Conservation (phyloP, 2,888 invertebrate genomes). For the Tryphoninae sp. region DNA sequence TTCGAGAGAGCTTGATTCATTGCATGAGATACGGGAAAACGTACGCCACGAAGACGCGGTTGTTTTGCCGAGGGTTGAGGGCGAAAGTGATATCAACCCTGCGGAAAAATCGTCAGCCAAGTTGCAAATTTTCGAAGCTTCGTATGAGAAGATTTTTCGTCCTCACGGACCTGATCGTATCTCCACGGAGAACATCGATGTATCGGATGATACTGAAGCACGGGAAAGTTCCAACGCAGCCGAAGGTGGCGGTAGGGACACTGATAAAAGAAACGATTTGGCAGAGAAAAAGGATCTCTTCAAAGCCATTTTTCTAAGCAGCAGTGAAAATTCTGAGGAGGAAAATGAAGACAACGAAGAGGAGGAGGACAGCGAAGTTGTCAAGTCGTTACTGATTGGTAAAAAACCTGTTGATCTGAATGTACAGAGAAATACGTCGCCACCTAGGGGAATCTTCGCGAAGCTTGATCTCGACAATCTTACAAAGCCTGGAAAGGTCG, state of each 20-base stretch:
- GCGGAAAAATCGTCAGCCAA: conserved; percentile 66
- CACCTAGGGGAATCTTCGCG: conserved; percentile 88
- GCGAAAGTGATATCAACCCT: background rate
- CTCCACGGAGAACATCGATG: conserved; percentile 9
- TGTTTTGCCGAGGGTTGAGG: background rate
- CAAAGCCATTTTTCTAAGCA: conserved; percentile 93
- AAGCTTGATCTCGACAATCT: conserved; percentile 85
- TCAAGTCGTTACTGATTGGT: conserved; percentile 75
- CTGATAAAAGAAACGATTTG: conserved; percentile 65
- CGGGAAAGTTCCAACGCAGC: conserved; percentile 20
- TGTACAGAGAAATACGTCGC: conserved; percentile 85
- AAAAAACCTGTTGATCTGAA: conserved; percentile 82
- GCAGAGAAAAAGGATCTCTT: conserved; percentile 90
- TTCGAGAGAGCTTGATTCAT: conserved; percentile 44
- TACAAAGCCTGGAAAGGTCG: conserved; percentile 65
- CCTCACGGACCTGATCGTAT: conserved; percentile 59
- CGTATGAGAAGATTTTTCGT: conserved; percentile 76
- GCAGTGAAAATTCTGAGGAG: conserved; percentile 86
- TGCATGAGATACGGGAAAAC: conserved; percentile 19
- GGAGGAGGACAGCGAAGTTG: conserved; percentile 71
- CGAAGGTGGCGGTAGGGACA: conserved; percentile 13
- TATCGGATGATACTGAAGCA: conserved; percentile 21
- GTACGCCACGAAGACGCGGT: background rate
- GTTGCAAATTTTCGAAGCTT: conserved; percentile 70
- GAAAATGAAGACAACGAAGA: conserved; percentile 73